These are phyloP conservation scores for Apotomis turbidana DNA, from an alignment of 2,888 invertebrate genomes.

Conservation along the genomic window DNA sequence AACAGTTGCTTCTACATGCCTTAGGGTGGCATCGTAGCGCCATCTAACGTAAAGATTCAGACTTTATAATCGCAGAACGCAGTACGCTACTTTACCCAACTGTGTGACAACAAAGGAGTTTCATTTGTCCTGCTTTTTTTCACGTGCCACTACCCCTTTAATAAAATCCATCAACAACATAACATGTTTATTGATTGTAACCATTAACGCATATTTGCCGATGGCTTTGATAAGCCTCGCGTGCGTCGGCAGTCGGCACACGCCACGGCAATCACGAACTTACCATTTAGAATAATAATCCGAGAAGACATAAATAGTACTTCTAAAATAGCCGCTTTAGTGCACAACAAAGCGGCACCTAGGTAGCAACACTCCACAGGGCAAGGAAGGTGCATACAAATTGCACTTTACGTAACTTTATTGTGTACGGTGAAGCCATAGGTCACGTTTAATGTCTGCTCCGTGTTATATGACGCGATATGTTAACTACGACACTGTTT, in stretches of 20 bases:
- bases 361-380: neutral
- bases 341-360: neutral
- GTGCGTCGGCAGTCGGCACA: slow-evolving; percentile 5
- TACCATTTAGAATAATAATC: slow-evolving; percentile 10
- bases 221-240: slow-evolving; percentile 2
- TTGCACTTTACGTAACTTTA: slow-evolving; percentile 3
- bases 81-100: too few relatives aligned
- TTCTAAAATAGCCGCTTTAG: neutral
- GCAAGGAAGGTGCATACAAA: slow-evolving; percentile 12
- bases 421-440: neutral
- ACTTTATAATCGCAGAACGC: too few relatives aligned
- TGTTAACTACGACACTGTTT: too few relatives aligned
- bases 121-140: neutral
- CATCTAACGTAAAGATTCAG: too few relatives aligned
- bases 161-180: neutral
- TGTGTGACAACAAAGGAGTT: neutral
- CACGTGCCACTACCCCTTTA: neutral
- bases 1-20: too few relatives aligned
- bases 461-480: too few relatives aligned
- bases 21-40: too few relatives aligned
- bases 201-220: slow-evolving; percentile 8
- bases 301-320: slow-evolving; percentile 2
- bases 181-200: slow-evolving; percentile 6
- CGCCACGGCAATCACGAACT: slow-evolving; percentile 12
- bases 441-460: neutral